Conservation (phyloP, 2,888 invertebrate species). For the Erannis defoliaria region DNA sequence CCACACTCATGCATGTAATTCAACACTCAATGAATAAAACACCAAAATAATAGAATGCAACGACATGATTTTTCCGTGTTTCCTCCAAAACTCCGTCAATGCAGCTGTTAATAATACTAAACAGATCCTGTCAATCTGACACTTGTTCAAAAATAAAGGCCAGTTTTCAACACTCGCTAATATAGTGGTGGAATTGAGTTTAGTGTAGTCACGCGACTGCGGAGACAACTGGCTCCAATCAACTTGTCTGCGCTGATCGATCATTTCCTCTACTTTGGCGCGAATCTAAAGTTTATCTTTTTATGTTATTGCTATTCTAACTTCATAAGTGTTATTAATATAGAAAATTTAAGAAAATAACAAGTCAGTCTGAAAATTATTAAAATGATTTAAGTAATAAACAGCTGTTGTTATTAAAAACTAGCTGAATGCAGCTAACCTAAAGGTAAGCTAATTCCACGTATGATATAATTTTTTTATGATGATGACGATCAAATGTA, state of each 20-base stretch:
- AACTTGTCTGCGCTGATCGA: slow-evolving; percentile 53
- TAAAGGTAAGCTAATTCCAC: no score
- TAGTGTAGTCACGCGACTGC: slow-evolving; percentile 43
- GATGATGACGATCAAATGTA: no score
- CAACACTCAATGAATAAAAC: no score
- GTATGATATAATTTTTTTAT: no score
- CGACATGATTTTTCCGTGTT: background rate
- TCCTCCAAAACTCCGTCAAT: background rate
- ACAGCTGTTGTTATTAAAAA: no score
- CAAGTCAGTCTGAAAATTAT: background rate
- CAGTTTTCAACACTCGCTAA: slow-evolving; percentile 41
- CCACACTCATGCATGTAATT: no score
- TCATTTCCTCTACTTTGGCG: slow-evolving; percentile 41
- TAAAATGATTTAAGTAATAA: no score
- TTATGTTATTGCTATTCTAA: slow-evolving; percentile 7
- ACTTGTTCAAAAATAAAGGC: slow-evolving; percentile 12
- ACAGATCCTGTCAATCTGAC: slow-evolving; percentile 9
- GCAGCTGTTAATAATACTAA: background rate
- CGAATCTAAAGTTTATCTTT: slow-evolving; percentile 7
- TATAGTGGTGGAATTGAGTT: slow-evolving; percentile 34
- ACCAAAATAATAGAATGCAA: no score
- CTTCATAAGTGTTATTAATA: background rate
- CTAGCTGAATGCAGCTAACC: no score
- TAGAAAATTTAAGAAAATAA: no score
- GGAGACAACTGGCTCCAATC: slow-evolving; percentile 53